Conservation (phyloP, 1,140 invertebrate species). For the Ceratosolen fusciceps region DNA sequence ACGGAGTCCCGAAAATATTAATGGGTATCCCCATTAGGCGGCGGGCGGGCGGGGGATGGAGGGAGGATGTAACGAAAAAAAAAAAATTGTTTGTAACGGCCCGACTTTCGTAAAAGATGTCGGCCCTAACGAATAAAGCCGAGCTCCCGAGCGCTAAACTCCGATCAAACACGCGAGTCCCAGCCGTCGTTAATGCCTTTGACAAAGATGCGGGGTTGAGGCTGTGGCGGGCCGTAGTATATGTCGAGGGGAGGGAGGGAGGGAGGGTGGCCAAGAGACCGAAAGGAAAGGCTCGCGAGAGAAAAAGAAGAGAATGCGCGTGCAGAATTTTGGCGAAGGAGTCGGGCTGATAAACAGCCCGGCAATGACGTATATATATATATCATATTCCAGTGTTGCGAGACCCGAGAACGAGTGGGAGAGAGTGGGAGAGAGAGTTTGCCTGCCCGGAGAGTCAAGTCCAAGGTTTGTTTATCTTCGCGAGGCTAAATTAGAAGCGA, state of each 20-base stretch:
- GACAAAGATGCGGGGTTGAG: no score
- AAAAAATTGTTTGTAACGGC: no score
- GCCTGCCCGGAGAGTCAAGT: slow-evolving; percentile 9
- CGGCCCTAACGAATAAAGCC: neutral
- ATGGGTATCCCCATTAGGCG: no score
- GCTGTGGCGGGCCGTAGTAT: no score
- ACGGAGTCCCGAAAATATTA: no score
- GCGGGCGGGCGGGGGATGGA: no score
- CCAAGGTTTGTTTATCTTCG: slow-evolving; percentile 51
- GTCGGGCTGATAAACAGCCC: neutral
- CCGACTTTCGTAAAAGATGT: neutral
- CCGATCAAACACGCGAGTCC: neutral
- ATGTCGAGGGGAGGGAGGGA: no score
- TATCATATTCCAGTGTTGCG: neutral
- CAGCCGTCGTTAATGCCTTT: neutral
- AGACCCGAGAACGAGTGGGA: neutral
- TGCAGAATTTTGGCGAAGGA: neutral
- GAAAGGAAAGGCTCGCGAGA: neutral
- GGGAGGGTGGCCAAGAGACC: no score
- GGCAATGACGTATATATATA: neutral
- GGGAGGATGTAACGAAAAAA: no score
- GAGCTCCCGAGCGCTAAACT: neutral
- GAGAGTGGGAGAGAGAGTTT: neutral
- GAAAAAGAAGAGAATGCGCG: neutral
- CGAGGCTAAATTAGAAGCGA: slow-evolving; percentile 42